Percentiles rank a stretch among this genome's conserved stretches.
phyloP scores from a whole-genome alignment of 2,888 invertebrate species.

The Drosophila algonquin region DNA sequence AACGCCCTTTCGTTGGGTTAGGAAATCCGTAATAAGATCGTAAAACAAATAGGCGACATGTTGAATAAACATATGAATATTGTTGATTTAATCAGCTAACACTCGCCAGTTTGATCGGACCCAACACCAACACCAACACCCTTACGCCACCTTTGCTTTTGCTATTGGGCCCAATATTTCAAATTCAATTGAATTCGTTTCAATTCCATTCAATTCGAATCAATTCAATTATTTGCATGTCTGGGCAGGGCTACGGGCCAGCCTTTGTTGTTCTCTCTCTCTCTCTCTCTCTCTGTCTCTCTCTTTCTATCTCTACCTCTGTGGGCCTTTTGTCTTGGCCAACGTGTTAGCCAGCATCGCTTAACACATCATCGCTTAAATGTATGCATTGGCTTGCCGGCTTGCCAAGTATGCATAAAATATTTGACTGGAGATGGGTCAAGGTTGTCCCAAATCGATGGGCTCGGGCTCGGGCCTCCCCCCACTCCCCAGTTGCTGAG shows the following conservation, averaged over 20 bases:
- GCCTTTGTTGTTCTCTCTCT: slow-evolving; percentile 29
- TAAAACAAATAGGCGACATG: background rate
- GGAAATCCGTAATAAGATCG: background rate
- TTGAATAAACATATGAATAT: slow-evolving; percentile 13
- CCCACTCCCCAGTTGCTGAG: background rate
- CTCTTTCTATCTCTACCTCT: background rate
- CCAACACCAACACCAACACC: background rate
- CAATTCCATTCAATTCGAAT: slow-evolving; percentile 23
- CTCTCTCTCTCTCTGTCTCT: slow-evolving; percentile 2
- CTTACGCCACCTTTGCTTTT: slow-evolving; percentile 11
- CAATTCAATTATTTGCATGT: slow-evolving; percentile 42
- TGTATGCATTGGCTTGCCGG: slow-evolving; percentile 16
- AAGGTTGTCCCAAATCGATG: slow-evolving; percentile 18
- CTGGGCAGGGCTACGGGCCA: background rate
- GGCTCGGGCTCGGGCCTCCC: background rate
- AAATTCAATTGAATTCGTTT: slow-evolving; percentile 4
- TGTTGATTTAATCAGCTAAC: slow-evolving; percentile 38
- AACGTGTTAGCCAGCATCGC: slow-evolving; percentile 27
- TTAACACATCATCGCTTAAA: background rate
- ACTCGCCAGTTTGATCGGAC: background rate
- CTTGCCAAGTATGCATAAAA: slow-evolving; percentile 34
- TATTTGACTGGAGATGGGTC: slow-evolving; percentile 39
- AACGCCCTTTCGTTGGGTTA: background rate
- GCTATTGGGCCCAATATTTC: background rate
- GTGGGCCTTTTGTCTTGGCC: slow-evolving; percentile 11